phyloP scores from a whole-genome alignment of 2,797 vertebrate genomes.

The Centropyge bicolor region DNA sequence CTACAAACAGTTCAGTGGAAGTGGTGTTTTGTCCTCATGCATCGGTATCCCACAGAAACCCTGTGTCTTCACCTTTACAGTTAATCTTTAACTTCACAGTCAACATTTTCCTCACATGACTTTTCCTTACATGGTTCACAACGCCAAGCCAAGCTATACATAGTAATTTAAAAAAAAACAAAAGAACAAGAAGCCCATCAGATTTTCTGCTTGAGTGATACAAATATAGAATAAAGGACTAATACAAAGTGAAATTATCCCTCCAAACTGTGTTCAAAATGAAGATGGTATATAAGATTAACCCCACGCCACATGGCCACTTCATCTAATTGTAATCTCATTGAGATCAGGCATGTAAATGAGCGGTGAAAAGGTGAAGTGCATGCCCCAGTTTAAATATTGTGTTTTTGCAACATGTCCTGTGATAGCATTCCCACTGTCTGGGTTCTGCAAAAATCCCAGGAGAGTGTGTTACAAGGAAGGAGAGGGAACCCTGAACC shows the following conservation, averaged over 20 bases:
- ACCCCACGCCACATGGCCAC: conserved; percentile 12
- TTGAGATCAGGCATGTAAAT: conserved; percentile 37
- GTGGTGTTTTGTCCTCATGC: background rate
- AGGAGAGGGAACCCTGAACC: conserved; percentile 69
- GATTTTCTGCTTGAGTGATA: background rate
- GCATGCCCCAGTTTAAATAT: conserved; percentile 72
- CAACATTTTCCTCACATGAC: conserved; percentile 39
- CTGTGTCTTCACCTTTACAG: conserved; percentile 4
- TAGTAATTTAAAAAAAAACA: too few species aligned
- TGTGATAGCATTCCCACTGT: conserved; percentile 58
- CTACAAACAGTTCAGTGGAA: conserved; percentile 4
- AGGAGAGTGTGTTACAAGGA: conserved; percentile 72
- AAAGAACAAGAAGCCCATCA: background rate
- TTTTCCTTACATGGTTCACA: conserved; percentile 9
- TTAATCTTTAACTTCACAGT: conserved; percentile 62
- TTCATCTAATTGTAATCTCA: conserved; percentile 8
- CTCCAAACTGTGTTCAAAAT: conserved; percentile 10
- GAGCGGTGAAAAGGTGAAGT: conserved; percentile 58
- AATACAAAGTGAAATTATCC: conserved; percentile 10
- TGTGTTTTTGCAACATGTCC: conserved; percentile 66
- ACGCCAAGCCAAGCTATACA: conserved; percentile 1
- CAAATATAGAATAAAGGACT: background rate
- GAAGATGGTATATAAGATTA: conserved; percentile 22
- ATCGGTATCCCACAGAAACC: conserved; percentile 16
- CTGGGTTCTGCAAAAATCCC: conserved; percentile 57